These are phyloP conservation scores for Hartigia nigra DNA, from an alignment of 2,888 invertebrate genomes.

Conservation along the genomic window DNA sequence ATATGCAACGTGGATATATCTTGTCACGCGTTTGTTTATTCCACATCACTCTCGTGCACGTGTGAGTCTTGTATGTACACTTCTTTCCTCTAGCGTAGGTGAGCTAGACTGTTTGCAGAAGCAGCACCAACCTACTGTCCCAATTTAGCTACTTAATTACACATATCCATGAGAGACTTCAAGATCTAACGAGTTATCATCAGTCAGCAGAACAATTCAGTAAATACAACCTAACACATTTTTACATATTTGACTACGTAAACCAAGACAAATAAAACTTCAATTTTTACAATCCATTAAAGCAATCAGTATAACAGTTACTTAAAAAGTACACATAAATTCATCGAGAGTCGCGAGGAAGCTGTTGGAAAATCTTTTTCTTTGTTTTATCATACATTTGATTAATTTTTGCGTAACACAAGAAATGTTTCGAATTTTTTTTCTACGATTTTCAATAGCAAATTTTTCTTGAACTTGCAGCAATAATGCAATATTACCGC, in stretches of 20 bases:
- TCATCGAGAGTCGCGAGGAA: background rate
- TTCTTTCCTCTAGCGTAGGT: conserved; percentile 21
- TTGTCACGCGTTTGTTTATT: background rate
- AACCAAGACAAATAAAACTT: background rate
- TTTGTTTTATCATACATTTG: too few species aligned
- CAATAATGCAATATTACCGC: background rate
- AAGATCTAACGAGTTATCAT: background rate
- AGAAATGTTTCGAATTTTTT: background rate
- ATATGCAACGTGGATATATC: background rate
- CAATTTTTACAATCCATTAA: background rate
- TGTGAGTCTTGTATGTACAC: background rate
- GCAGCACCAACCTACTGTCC: conserved; percentile 30
- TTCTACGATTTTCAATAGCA: background rate
- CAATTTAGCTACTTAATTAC: conserved; percentile 43
- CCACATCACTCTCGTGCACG: background rate
- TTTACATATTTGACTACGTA: background rate
- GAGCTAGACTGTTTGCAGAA: conserved; percentile 33
- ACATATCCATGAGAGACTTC: background rate
- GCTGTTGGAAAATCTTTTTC: background rate
- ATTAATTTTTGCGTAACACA: background rate
- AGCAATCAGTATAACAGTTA: background rate
- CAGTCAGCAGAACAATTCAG: background rate
- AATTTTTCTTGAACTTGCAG: background rate
- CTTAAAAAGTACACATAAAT: background rate
- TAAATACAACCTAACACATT: background rate